Evolutionary conservation across 2,888 invertebrate genomes (phyloP).

Genomic region (Salticus scenicus): DNA sequence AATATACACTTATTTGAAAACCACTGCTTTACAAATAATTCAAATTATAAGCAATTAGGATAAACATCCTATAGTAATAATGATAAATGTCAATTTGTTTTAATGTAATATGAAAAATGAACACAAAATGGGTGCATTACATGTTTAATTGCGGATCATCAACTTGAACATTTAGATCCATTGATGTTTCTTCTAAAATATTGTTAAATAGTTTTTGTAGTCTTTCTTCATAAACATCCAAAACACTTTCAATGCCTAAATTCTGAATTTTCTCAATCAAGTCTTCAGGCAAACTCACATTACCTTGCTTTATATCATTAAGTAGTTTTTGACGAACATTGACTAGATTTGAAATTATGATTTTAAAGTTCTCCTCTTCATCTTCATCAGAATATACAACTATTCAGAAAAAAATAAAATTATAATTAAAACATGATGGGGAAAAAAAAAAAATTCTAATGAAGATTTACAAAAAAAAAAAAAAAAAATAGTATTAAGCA

Average conservation of each 20-base stretch:
- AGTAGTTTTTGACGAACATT: slow-evolving; percentile 26
- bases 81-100: no score
- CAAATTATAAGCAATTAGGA: no score
- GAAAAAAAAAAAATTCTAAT: no score
- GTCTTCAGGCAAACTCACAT: slow-evolving; percentile 21
- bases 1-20: no score
- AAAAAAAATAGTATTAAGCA: no score
- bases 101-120: no score
- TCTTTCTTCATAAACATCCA: slow-evolving; percentile 32
- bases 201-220: slow-evolving; percentile 30
- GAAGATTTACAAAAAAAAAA: no score
- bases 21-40: no score
- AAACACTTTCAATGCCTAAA: slow-evolving; percentile 37
- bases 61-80: no score
- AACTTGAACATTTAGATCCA: not conserved
- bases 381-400: not conserved
- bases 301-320: slow-evolving; percentile 24
- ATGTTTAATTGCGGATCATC: not conserved
- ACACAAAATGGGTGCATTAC: no score
- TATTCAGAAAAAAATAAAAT: not conserved
- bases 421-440: no score
- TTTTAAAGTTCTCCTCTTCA: slow-evolving; percentile 22
- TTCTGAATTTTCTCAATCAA: slow-evolving; percentile 30
- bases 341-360: slow-evolving; percentile 10
- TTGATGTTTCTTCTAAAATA: not conserved